Evolutionary conservation across 2,888 invertebrate species (phyloP), one percentile per base, ranked within the genome.

Genomic region (Pandemis corylana): DNA sequence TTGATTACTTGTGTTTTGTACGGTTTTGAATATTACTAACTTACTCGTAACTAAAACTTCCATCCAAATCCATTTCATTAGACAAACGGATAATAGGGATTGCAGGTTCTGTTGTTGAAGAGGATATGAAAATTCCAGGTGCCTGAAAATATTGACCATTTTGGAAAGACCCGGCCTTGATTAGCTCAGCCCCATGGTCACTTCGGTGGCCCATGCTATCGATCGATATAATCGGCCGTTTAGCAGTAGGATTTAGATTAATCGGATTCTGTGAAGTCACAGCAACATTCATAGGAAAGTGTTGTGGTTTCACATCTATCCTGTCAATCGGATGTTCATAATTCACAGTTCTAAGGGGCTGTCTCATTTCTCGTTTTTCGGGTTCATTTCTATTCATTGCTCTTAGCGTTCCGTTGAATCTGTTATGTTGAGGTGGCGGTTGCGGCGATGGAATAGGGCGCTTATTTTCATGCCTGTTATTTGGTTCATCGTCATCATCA

Each of bases 41-140:
- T 90, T 87, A 95, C 95, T 95, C 95, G 75, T 95, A 95, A 80
- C 94, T 95, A 79, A 94, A 95, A 78, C 94, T 94, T 76, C 95
- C 95, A 83, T 95, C 95, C 76, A 95, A 89, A 83, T 95, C 95
- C 91, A 95, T 95, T 87, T 95, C 95, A 79, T 93, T 95, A 46
- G 94, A 94, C 73, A 94, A 85, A 68, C 94, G 90, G 72, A 95
- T 83, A 77, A 95, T 95, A 15, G 95, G 95, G 79, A 95, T 90
- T 6, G 93, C 90, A 6, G 94, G 93, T 83, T 94, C 93, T 5
- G 94, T 93, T 44, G 94, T 92, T 20, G 95, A 90, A 61, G 90
- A 74, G 7, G 74, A 90, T 76, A 90, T 82, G 74, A 87, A 89
- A 51, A 87, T 81, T 70, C 86, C 86, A 44, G 92, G 90, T 49